A percentile compares a stretch with the other conserved stretches of the same genome.
phyloP scores from a whole-genome alignment of 2,113 vertebrate species.

The Chauna torquata region DNA sequence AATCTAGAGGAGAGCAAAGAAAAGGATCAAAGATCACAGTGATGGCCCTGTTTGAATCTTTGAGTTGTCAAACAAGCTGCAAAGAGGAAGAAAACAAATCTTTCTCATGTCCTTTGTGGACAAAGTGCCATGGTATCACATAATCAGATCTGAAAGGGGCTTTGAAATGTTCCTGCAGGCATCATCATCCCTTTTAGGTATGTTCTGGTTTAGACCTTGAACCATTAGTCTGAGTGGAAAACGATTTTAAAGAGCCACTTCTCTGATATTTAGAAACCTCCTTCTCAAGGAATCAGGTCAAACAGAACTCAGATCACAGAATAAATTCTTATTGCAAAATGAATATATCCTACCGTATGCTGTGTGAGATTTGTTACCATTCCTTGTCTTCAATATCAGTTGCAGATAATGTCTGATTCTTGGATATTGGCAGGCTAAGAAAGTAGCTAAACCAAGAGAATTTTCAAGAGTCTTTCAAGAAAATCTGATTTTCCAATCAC shows the following conservation, averaged over 20 bases:
- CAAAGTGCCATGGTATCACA: not conserved
- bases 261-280: not conserved
- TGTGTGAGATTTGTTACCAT: not conserved
- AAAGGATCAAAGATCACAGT: not conserved
- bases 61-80: not conserved
- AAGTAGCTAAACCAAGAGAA: not conserved
- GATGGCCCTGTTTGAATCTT: not conserved
- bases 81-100: not conserved
- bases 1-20: not conserved
- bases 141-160: not conserved
- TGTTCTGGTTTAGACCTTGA: not conserved
- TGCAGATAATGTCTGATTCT: not conserved
- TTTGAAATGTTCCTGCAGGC: not conserved
- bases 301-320: not conserved
- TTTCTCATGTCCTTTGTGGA: not conserved
- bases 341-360: not conserved
- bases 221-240: not conserved
- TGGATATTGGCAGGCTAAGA: not conserved
- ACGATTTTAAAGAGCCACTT: not conserved
- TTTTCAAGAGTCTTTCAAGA: not conserved
- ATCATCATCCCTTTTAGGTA: not conserved
- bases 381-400: not conserved
- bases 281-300: not conserved
- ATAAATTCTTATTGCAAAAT: not conserved
- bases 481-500: not conserved